Percentiles rank a stretch among this genome's conserved stretches.
phyloP scores from a whole-genome alignment of 1,140 invertebrate species.

The Zaprionus ornatus region DNA sequence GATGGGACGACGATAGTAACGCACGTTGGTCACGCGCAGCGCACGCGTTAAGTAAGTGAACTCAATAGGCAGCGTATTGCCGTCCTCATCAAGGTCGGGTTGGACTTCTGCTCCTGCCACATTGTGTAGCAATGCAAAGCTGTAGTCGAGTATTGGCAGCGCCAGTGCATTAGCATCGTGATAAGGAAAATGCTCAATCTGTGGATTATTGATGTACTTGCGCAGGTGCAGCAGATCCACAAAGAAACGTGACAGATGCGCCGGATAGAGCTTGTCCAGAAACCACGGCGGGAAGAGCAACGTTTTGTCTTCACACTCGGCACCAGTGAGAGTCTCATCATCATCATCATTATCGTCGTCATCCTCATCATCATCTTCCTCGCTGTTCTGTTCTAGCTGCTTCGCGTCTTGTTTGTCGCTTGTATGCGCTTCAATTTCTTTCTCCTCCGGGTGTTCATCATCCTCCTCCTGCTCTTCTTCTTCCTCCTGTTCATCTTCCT shows the following conservation, averaged over 20 bases:
- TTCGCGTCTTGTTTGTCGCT: slow-evolving; percentile 18
- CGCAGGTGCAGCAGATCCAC: slow-evolving; percentile 88
- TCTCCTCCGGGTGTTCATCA: slow-evolving; percentile 4
- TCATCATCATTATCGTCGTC: slow-evolving; percentile 41
- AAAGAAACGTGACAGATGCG: slow-evolving; percentile 86
- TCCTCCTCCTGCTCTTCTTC: slow-evolving; percentile 5
- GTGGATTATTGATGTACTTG: slow-evolving; percentile 88
- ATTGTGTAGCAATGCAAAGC: slow-evolving; percentile 87
- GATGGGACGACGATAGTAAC: slow-evolving; percentile 55
- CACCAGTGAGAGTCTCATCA: slow-evolving; percentile 37
- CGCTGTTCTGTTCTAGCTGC: slow-evolving; percentile 1
- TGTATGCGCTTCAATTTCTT: neutral
- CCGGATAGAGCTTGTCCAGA: slow-evolving; percentile 86
- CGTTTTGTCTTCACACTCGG: slow-evolving; percentile 61
- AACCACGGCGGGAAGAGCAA: slow-evolving; percentile 87
- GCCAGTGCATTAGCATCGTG: slow-evolving; percentile 86
- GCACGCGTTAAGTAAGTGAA: slow-evolving; percentile 76
- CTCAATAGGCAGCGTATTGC: slow-evolving; percentile 45
- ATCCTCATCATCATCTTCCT: slow-evolving; percentile 36
- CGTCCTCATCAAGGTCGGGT: slow-evolving; percentile 38
- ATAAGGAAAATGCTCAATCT: slow-evolving; percentile 89
- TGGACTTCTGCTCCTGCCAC: slow-evolving; percentile 42
- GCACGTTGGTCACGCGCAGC: slow-evolving; percentile 71
- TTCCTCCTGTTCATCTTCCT: neutral
- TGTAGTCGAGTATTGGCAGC: slow-evolving; percentile 87